phyloP scores from a whole-genome alignment of 2,888 invertebrate genomes.

The Rhaphigaster nebulosa region DNA sequence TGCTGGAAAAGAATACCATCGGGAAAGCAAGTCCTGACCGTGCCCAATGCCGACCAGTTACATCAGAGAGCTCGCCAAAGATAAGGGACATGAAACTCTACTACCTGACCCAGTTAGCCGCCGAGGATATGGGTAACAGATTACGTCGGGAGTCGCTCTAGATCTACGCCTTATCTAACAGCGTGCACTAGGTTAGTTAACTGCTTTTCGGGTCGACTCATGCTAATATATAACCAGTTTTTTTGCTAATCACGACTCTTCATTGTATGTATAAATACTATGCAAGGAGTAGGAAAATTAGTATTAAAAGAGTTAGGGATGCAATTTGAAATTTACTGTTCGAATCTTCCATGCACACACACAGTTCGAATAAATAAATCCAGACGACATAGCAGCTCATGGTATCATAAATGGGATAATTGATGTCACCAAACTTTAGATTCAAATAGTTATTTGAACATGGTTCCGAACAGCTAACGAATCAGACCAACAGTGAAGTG shows the following conservation, averaged over 20 bases:
- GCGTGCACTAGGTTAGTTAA: background rate
- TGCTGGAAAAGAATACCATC: background rate
- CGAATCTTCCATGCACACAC: too few relatives aligned
- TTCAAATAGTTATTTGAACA: too few relatives aligned
- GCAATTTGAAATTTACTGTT: too few relatives aligned
- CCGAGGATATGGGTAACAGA: background rate
- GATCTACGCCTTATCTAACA: background rate
- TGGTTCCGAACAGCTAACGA: too few relatives aligned
- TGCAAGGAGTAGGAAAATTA: too few relatives aligned
- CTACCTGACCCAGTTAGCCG: background rate
- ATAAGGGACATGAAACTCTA: background rate
- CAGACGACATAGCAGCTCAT: too few relatives aligned
- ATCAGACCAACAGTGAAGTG: too few relatives aligned
- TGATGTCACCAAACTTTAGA: too few relatives aligned
- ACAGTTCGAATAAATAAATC: too few relatives aligned
- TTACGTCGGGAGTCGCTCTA: slow-evolving; percentile 1
- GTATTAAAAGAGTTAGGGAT: too few relatives aligned
- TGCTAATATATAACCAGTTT: background rate
- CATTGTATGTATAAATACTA: too few relatives aligned
- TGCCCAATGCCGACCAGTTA: background rate
- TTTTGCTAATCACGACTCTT: background rate
- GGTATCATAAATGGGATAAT: too few relatives aligned
- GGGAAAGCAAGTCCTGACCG: background rate
- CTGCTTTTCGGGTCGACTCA: background rate
- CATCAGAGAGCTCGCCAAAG: background rate